Base-by-base conservation (phyloP, 2,113 vertebrate genomes). In the Pyxicephalus adspersus region DNA sequence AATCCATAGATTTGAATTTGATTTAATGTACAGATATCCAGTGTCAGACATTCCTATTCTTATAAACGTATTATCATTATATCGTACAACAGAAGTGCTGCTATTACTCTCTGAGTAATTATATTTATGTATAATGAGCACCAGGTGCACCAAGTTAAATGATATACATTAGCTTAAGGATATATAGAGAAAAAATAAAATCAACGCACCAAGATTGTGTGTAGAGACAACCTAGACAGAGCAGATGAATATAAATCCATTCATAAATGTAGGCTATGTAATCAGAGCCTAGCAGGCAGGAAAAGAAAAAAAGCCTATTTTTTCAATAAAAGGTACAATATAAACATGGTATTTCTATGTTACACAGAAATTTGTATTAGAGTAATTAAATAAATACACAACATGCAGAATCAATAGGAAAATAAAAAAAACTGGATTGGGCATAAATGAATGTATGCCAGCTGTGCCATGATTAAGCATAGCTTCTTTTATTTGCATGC, bases 161-260 rank as follows among this genome's bases (percentile, higher is more conserved):
- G 19, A 70, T 70, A 70, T 70, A 26, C 20, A 52, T 54, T 20
- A 52, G 18, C 50, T 20, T 54, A 54, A 54, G 45, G 28, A 54
- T 13, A 28, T 38, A 38, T 38, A 29, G 8, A 13, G 20, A 29
- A 52, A 64, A 51, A 26, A 70, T 19, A 6, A 17, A 28, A 55
- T 38, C 54, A 20, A 55, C 54, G 29, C 55, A 16, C 51, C 29
- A 15, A 29, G 55, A 18, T n/a, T 34, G 51, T 58, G 54, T 58
- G 54, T 13, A 22, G 29, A 28, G 58, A 73, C 29, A 38, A 34
- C 8, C n/a, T 29, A 29, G 55, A 73, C 60, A 38, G 9, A 77
- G 61, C 60, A 77, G 11, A 64, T 77, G 61, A 29, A 25, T 25
- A 65, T 64, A 63, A 64, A 64, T 64, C 60, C 54, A 16, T 54